Conservation (phyloP, 2,888 invertebrate species). For the Mythimna pallens region DNA sequence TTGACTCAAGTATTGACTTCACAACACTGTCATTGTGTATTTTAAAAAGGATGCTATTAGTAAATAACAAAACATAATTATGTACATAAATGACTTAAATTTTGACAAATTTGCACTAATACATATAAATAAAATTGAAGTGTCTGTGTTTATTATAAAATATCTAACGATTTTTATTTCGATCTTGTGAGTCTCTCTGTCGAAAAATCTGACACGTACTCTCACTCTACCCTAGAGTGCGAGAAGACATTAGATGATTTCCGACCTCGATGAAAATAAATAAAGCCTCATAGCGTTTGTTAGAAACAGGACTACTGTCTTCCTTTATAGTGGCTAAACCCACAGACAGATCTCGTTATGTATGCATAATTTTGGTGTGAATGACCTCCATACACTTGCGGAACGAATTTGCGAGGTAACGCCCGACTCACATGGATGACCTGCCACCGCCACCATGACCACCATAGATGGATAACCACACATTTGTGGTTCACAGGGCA, state of each 20-base stretch:
- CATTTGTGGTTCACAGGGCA: constrained; percentile 16
- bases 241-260: too few species aligned
- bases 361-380: constrained; percentile 62
- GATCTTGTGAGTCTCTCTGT: too few species aligned
- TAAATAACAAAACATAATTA: background rate
- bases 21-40: too few species aligned
- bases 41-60: background rate
- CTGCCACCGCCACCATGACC: constrained; percentile 15
- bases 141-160: too few species aligned
- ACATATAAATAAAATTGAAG: too few species aligned
- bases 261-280: too few species aligned
- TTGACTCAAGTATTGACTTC: too few species aligned
- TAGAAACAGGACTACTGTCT: constrained; percentile 12
- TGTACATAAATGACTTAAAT: background rate
- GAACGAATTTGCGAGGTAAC: constrained; percentile 49
- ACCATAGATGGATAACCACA: constrained; percentile 32
- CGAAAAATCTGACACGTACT: too few species aligned
- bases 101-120: too few species aligned
- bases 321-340: constrained; percentile 5
- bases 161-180: too few species aligned
- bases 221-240: too few species aligned
- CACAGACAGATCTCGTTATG: constrained; percentile 40
- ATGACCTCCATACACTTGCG: constrained; percentile 56
- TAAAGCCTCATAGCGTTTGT: background rate
- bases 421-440: constrained; percentile 37